These are phyloP conservation scores for Hipparchia sbordonii DNA, from an alignment of 2,888 invertebrate genomes.

Conservation along the genomic window DNA sequence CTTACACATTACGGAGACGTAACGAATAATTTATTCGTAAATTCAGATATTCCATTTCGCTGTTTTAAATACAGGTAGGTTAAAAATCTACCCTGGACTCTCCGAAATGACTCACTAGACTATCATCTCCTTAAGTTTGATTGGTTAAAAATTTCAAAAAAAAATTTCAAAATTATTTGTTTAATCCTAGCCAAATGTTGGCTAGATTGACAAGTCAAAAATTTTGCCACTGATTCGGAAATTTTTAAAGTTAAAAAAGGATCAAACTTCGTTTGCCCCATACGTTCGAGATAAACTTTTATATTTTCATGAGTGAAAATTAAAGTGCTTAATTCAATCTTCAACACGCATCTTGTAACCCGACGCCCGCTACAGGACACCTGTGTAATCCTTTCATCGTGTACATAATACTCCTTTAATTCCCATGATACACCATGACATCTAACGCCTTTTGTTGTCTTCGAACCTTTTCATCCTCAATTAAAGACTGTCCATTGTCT, in stretches of 20 bases:
- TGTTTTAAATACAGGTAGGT: neutral
- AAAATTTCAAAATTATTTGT: too few relatives aligned
- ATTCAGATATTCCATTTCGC: neutral
- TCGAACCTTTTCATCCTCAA: slow-evolving; percentile 69
- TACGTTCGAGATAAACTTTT: too few relatives aligned
- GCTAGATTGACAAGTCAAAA: too few relatives aligned
- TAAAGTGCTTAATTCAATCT: slow-evolving; percentile 19
- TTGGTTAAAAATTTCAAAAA: too few relatives aligned
- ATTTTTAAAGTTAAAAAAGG: too few relatives aligned
- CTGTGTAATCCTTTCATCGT: slow-evolving; percentile 81
- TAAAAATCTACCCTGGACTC: neutral
- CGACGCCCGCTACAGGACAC: slow-evolving; percentile 61
- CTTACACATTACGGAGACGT: neutral
- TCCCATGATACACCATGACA: slow-evolving; percentile 80
- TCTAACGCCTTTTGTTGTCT: slow-evolving; percentile 72
- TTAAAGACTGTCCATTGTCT: slow-evolving; percentile 74
- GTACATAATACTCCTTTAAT: slow-evolving; percentile 79
- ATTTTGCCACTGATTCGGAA: too few relatives aligned
- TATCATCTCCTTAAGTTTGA: too few relatives aligned
- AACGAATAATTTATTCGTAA: neutral
- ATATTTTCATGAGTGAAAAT: slow-evolving; percentile 2
- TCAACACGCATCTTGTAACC: slow-evolving; percentile 42
- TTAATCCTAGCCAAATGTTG: too few relatives aligned
- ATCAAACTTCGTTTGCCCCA: too few relatives aligned
- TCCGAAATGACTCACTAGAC: too few relatives aligned